Conservation (phyloP, 2,797 vertebrate genomes). For the Gypaetus barbatus region DNA sequence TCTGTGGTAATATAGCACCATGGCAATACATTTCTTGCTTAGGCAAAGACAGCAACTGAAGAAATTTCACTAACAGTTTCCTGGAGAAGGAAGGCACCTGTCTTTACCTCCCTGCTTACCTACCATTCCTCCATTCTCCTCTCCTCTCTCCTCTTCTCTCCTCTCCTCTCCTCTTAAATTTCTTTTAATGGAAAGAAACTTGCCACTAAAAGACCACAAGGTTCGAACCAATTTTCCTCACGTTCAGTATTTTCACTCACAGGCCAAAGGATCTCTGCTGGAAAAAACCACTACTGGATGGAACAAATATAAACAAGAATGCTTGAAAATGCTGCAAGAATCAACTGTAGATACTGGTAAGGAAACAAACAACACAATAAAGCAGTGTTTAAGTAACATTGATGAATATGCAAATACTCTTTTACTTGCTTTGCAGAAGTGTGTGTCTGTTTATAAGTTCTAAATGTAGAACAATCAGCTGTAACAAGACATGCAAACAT, state of each 20-base stretch:
- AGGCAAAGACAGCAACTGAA: background rate
- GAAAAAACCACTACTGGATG: constrained; percentile 82
- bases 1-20: background rate
- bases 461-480: background rate
- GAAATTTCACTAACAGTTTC: background rate
- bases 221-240: background rate
- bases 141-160: background rate
- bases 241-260: constrained; percentile 26
- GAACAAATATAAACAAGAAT: constrained; percentile 83
- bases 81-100: background rate
- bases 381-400: background rate
- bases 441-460: background rate
- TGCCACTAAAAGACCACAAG: background rate
- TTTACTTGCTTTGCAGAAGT: background rate
- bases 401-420: background rate
- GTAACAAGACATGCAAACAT: background rate
- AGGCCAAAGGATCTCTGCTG: constrained; percentile 82
- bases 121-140: background rate
- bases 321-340: constrained; percentile 77
- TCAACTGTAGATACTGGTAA: constrained; percentile 76
- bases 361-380: constrained; percentile 1
- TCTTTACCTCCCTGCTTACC: background rate
- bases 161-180: background rate
- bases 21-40: background rate
- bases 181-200: background rate